These are phyloP conservation scores for Muntiacus reevesi DNA, from an alignment of 2,113 vertebrate species.

Conservation along the genomic window DNA sequence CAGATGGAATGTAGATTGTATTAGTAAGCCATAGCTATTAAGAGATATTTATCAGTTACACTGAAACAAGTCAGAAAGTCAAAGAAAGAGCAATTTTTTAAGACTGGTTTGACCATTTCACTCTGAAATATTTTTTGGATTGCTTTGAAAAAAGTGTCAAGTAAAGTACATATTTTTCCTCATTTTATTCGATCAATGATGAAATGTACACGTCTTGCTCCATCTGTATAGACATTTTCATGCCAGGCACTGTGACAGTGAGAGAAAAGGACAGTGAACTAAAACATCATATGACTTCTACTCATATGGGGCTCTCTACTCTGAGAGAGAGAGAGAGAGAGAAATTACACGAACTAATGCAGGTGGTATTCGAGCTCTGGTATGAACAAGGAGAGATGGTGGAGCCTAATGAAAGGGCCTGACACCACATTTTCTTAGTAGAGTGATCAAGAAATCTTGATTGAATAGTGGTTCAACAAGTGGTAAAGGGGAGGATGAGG, in stretches of 20 bases:
- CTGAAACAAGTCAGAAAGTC: constrained; percentile 52
- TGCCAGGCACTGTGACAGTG: background rate
- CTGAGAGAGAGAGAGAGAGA: background rate
- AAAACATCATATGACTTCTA: background rate
- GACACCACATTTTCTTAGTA: background rate
- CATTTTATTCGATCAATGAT: background rate
- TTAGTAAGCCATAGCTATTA: constrained; percentile 64
- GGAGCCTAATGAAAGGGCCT: background rate
- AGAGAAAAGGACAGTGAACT: background rate
- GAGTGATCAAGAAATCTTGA: background rate
- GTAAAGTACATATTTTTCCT: background rate
- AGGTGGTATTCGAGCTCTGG: background rate
- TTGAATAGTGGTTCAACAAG: background rate
- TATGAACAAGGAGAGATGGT: background rate
- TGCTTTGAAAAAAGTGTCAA: background rate
- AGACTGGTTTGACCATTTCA: background rate
- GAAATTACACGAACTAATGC: background rate
- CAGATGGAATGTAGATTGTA: constrained; percentile 74
- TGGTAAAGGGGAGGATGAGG: background rate
- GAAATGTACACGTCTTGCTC: background rate
- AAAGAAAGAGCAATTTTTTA: constrained; percentile 31
- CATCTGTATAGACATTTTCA: background rate
- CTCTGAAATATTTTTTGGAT: constrained; percentile 2
- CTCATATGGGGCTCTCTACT: background rate
- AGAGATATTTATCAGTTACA: constrained; percentile 68